Base-by-base conservation (phyloP, 2,113 vertebrate species). In the Symphodus melops region DNA sequence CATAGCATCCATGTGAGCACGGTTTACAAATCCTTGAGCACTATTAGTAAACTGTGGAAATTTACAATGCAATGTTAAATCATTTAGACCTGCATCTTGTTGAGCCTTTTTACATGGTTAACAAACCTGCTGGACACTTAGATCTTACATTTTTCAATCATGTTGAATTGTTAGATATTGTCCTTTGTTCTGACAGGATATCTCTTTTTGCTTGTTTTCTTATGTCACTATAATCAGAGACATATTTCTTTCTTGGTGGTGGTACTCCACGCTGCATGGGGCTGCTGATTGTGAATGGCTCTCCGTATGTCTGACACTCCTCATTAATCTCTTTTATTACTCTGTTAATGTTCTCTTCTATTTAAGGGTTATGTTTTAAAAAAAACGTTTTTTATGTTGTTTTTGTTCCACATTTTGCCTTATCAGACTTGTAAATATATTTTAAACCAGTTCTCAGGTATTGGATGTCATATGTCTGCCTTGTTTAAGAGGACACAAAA, bases 281-380 rank as follows among this genome's bases (percentile, higher is more conserved):
- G 36, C 20, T 54, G 49, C 63, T 16, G 19, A 8, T 54, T 55
- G 53, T 37, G 8, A 71, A 66, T 86, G 42, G 13, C 13, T 81
- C 8, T 25, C 14, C 0, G 56, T 12, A 17, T 65, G 17, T 73
- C 70, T 79, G 52, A 48, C 2, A 48, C 12, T 58, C 19, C 37
- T 10, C 1, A 63, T n/a, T 6, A 62, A 17, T 17, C 37, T 13
- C 9, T 49, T 58, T 12, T 39, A 25, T 57, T 23, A 46, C 36
- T 65, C 13, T 44, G 42, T 48, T 54, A 10, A 36, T 11, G 9
- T 48, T 69, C 17, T 59, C 20, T 20, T 63, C 4, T 49, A 9
- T 71, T 48, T 12, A 21, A 9, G 39, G 28, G 28, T 33, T 33
- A 41, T 41, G 39, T 41, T 42, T 60, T 23, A 28, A 41, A 37